phyloP scores from a whole-genome alignment of 2,797 vertebrate species.

The Rhyacichthys aspro region DNA sequence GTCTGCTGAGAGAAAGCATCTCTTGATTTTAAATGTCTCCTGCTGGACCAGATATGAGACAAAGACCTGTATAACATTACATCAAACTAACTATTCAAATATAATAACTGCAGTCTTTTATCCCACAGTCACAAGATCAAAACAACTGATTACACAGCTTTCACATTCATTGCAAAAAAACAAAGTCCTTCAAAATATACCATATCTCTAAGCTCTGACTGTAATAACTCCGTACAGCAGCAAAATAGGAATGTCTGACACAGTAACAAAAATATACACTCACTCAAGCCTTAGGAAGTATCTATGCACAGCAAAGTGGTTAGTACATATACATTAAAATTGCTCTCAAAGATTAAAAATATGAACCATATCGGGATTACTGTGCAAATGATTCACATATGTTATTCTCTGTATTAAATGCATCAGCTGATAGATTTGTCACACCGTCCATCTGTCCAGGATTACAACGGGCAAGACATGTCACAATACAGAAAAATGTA shows the following conservation, averaged over 20 bases:
- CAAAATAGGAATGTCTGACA: constrained; percentile 57
- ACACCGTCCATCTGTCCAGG: no score
- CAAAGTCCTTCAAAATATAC: constrained; percentile 14
- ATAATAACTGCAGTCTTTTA: background rate
- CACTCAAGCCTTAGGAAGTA: constrained; percentile 54
- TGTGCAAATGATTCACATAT: constrained; percentile 44
- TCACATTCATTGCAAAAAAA: constrained; percentile 43
- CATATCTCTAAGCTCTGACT: no score
- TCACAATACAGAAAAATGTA: no score
- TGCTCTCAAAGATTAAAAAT: constrained; percentile 59
- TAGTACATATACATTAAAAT: constrained; percentile 57
- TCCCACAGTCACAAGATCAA: constrained; percentile 3
- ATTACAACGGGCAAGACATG: no score
- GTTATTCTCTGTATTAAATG: constrained; percentile 26
- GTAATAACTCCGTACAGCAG: constrained; percentile 61
- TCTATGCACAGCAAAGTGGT: constrained; percentile 69
- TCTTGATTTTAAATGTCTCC: no score
- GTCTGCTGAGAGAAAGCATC: no score
- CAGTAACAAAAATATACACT: constrained; percentile 51
- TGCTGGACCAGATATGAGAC: no score
- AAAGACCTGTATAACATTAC: no score
- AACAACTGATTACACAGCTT: constrained; percentile 14
- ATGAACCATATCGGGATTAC: constrained; percentile 21
- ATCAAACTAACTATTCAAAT: background rate
- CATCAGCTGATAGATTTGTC: constrained; percentile 7